A percentile compares a stretch with the other conserved stretches of the same genome.
These are phyloP conservation scores for Diceros bicornis DNA, from an alignment of 2,797 vertebrate species.

Conservation along the genomic window DNA sequence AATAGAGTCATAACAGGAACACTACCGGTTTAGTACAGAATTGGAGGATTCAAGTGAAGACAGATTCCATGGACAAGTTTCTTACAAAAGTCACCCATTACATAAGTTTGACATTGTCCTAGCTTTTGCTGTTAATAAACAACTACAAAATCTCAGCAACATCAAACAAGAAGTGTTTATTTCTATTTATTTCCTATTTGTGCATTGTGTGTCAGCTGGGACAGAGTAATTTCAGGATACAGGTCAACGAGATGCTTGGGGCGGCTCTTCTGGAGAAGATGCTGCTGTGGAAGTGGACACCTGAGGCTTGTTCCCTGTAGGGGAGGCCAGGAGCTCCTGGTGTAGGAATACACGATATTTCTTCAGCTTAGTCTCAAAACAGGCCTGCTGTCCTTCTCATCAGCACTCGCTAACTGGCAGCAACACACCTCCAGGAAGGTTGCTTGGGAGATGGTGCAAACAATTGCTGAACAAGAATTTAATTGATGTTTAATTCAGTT, in stretches of 20 bases:
- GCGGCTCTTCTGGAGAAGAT: not conserved
- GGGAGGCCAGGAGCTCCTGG: not conserved
- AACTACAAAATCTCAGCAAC: not conserved
- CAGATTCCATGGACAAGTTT: not conserved
- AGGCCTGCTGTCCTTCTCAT: not conserved
- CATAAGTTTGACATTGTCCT: not conserved
- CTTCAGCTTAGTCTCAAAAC: not conserved
- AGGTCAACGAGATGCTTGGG: not conserved
- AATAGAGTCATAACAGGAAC: not conserved
- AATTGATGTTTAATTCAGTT: not conserved
- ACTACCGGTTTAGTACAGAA: not conserved
- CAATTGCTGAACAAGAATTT: not conserved
- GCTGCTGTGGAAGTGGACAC: too few relatives aligned
- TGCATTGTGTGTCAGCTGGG: too few relatives aligned
- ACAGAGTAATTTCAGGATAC: not conserved
- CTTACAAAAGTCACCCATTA: not conserved
- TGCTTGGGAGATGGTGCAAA: not conserved
- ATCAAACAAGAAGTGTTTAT: not conserved
- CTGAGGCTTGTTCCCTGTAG: not conserved
- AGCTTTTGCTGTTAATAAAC: not conserved
- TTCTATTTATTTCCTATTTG: not conserved
- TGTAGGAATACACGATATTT: not conserved
- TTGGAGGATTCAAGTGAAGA: not conserved
- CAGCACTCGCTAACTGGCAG: not conserved
- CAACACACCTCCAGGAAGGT: not conserved